Base-by-base conservation (phyloP, 2,888 invertebrate genomes). In the Hecatera dysodea region DNA sequence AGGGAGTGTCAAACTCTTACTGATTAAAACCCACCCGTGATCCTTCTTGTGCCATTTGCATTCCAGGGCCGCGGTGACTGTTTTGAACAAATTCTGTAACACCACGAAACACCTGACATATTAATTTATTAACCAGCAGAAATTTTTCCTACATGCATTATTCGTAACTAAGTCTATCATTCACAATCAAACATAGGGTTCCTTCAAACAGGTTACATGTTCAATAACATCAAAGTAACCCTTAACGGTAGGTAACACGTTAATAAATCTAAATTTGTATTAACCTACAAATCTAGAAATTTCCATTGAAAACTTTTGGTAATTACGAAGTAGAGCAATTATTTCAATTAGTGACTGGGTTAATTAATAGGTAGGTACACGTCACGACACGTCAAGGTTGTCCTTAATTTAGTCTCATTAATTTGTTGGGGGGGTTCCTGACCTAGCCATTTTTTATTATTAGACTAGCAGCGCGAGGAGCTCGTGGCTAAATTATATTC, bases 351-450 rank as follows among this genome's bases (percentile, higher is more conserved):
- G 50, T 67, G 36, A 60, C 29, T 55, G 60, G 52, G 61, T 73
- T 74, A 84, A 83, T 82, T 80, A 67, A 74, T 71, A n/a, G n/a
- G n/a, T n/a, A n/a, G n/a, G n/a, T n/a, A 56, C 36, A 72, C 65
- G 72, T 59, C 78, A 80, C 53, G 42, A 72, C 44, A 48, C 27
- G 67, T 44, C 67, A 70, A 74, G 72, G 67, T 48, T 73, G 68
- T 53, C 12, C 66, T 67, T 50, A 44, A 72, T 70, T 67, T 67
- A 52, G 62, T 66, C 44, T 33, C 17, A 50, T 72, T 71, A 57
- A 78, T 72, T 50, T 53, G 33, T 24, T 11, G 24, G 57, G 62
- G 56, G 48, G 52, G 57, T 57, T n/a, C 67, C 55, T 68, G 70
- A 67, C 70, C 83, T 42, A 64, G n/a, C 65, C 63, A 29, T 42